Evolutionary conservation across 2,797 vertebrate genomes (phyloP).

Genomic region (Pseudochromis fuscus): DNA sequence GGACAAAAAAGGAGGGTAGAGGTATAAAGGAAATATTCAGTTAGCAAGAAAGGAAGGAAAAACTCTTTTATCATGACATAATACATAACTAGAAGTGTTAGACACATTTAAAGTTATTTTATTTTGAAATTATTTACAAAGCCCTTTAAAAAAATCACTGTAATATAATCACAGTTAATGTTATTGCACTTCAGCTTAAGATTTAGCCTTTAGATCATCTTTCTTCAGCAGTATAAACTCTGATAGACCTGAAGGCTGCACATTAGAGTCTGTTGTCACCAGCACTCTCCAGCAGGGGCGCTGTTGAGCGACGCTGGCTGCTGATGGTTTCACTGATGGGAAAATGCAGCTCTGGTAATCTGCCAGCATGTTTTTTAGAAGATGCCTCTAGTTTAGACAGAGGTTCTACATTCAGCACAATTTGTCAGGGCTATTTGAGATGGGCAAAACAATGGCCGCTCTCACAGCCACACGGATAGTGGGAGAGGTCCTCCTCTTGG

Average conservation of each 20-base stretch:
- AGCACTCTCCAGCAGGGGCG: constrained; percentile 15
- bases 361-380: constrained; percentile 67
- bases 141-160: neutral
- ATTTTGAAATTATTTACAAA: constrained; percentile 1
- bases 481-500: constrained; percentile 59
- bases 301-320: constrained; percentile 1
- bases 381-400: constrained; percentile 62
- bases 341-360: constrained; percentile 55
- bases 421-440: constrained; percentile 66
- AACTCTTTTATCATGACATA: constrained; percentile 14
- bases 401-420: constrained; percentile 62
- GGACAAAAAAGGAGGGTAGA: constrained; percentile 33
- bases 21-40: constrained; percentile 23
- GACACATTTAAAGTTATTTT: neutral
- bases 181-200: neutral
- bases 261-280: no score
- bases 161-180: no score
- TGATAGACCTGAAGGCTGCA: no score
- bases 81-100: constrained; percentile 10
- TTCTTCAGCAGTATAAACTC: no score
- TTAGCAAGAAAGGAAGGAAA: constrained; percentile 1
- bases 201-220: no score
- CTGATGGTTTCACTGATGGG: constrained; percentile 48
- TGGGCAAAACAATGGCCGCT: constrained; percentile 50
- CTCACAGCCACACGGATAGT: constrained; percentile 43